phyloP scores from a whole-genome alignment of 2,113 vertebrate genomes.

The Nycticryphes semicollaris region DNA sequence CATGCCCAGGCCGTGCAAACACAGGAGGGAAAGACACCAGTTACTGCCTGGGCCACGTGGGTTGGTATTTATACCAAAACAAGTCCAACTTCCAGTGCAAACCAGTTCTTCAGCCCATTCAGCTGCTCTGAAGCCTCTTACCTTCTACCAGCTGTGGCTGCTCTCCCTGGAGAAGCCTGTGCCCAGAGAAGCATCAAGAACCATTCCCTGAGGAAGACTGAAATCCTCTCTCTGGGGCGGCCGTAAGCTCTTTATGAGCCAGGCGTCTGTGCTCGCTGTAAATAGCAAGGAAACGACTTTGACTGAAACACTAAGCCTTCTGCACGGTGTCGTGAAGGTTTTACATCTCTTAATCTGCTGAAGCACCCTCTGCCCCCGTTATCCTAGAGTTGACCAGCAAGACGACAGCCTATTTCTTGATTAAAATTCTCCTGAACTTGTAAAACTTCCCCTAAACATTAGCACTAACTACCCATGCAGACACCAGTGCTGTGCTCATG shows the following conservation, averaged over 20 bases:
- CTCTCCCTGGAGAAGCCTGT: accelerated
- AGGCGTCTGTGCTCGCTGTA: background rate
- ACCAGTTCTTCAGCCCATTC: background rate
- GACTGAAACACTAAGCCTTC: background rate
- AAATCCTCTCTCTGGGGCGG: background rate
- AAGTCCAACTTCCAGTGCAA: background rate
- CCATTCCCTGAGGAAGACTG: accelerated
- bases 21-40: accelerated
- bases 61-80: background rate
- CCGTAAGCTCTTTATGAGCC: background rate
- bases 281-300: background rate
- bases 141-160: background rate
- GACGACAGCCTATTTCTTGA: accelerated
- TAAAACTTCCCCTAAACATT: too few species aligned
- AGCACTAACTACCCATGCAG: background rate
- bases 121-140: background rate
- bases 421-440: background rate
- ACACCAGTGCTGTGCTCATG: accelerated
- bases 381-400: accelerated
- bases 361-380: background rate
- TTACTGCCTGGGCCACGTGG: accelerated
- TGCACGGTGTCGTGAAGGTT: background rate
- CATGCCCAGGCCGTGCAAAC: accelerated
- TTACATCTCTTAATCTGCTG: background rate
- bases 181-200: accelerated